These are phyloP conservation scores for Drosophila crucigera DNA, from an alignment of 2,888 invertebrate species.

Conservation along the genomic window DNA sequence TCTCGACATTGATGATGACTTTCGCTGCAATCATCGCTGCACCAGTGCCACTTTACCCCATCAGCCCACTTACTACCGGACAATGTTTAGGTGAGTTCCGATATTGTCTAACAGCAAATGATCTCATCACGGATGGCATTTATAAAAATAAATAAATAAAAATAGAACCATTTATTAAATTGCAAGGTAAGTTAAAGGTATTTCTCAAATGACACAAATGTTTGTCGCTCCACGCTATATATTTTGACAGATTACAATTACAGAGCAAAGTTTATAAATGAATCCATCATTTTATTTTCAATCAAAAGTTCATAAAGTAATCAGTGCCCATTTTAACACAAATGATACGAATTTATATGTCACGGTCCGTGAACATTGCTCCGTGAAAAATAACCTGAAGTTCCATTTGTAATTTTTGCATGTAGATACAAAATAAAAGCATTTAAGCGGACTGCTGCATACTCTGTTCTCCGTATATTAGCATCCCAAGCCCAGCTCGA, in stretches of 20 bases:
- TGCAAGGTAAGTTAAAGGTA: neutral
- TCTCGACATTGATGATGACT: slow-evolving; percentile 98
- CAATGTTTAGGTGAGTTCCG: slow-evolving; percentile 87
- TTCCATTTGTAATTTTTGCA: neutral
- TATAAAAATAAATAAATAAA: neutral
- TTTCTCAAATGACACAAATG: neutral
- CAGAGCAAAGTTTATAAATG: neutral
- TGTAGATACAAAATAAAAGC: neutral
- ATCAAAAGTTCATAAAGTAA: slow-evolving; percentile 3
- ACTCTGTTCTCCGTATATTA: neutral
- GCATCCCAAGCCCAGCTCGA: neutral
- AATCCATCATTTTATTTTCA: neutral
- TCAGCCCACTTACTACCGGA: slow-evolving; percentile 89
- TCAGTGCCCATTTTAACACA: neutral
- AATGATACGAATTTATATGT: neutral
- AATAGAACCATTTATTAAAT: neutral
- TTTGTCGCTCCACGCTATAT: neutral
- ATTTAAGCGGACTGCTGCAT: neutral
- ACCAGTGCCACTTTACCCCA: slow-evolving; percentile 86
- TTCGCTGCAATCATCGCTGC: slow-evolving; percentile 91
- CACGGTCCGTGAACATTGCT: neutral
- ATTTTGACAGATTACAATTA: neutral
- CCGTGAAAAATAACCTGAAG: neutral
- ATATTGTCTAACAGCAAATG: neutral
- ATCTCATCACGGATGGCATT: neutral